Conservation (phyloP, 2,888 invertebrate species). For the Craniophora ligustri region DNA sequence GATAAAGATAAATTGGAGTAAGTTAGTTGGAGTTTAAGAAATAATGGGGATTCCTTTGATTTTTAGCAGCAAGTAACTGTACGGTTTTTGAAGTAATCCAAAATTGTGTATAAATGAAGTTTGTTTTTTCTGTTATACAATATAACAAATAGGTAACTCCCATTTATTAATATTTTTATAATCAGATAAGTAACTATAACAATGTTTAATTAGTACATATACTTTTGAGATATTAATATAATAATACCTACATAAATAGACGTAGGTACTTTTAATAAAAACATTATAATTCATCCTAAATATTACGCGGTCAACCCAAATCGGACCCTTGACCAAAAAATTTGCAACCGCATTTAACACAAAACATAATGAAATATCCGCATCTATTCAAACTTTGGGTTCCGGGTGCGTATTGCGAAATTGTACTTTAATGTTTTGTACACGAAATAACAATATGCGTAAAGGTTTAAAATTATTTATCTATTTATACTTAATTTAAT, state of each 20-base stretch:
- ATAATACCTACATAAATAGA: too few relatives aligned
- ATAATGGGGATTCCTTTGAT: background rate
- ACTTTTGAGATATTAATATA: too few relatives aligned
- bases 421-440: background rate
- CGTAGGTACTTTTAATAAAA: background rate
- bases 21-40: background rate
- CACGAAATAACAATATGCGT: background rate
- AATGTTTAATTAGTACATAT: too few relatives aligned
- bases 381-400: slow-evolving; percentile 41
- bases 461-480: too few relatives aligned
- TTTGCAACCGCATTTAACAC: slow-evolving; percentile 33
- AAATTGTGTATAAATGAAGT: too few relatives aligned
- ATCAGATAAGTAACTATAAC: too few relatives aligned
- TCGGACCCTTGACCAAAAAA: slow-evolving; percentile 24
- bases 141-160: too few relatives aligned
- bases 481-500: too few relatives aligned
- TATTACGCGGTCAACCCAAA: slow-evolving; percentile 2
- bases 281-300: background rate
- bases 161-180: too few relatives aligned
- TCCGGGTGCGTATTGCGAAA: slow-evolving; percentile 14
- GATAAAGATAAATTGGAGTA: background rate
- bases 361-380: slow-evolving; percentile 40
- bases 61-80: background rate
- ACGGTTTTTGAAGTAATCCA: background rate
- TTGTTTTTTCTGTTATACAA: too few relatives aligned